Base-by-base conservation (phyloP, 2,888 invertebrate genomes). In the Papilio demoleus region DNA sequence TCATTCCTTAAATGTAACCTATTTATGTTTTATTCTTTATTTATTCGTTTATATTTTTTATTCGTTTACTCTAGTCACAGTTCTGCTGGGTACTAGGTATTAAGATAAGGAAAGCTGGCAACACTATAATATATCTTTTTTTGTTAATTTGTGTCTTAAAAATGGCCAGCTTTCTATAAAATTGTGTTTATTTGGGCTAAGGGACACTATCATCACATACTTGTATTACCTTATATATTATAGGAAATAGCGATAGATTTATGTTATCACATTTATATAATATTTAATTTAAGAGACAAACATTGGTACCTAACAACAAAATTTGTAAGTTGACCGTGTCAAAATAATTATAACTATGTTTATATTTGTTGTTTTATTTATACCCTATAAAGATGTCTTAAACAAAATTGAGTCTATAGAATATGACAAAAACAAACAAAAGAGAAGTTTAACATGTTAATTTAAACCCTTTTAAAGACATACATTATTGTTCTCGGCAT, bases 301-400 rank as follows among this genome's bases (percentile, higher is more conserved):
- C 72, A 75, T 87, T 82, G 84, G 84, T 88, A 88, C 80, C 81
- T 84, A 81, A 78, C 80, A 77, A 73, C 71, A 74, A 76, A 76
- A 75, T 76, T 79, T 87, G 83, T 87, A 88, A 88, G 84, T 90
- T 91, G 91, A 90, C 90, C 78, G 87, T 90, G 90, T 92, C 90
- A 88, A 90, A 86, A 85, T 88, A 87, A 88, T 85, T 86, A 88
- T 89, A 90, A 85, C 86, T 87, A 88, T 87, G 88, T 91, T 90
- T 89, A 84, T 88, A 88, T 81, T 83, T 79, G 68, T 74, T 75
- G 79, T 89, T 89, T 88, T 81, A 85, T 86, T 89, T 80, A n/a
- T 60, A 53, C n/a, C 6, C n/a, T 17, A n/a, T 40, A n/a, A 40
- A 5, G 12, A 40, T 14, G n/a, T 12, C n/a, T n/a, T n/a, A 14